Evolutionary conservation across 2,113 vertebrate genomes (phyloP), one percentile per base, ranked within the genome.

Genomic region (Lipophrys pholis): DNA sequence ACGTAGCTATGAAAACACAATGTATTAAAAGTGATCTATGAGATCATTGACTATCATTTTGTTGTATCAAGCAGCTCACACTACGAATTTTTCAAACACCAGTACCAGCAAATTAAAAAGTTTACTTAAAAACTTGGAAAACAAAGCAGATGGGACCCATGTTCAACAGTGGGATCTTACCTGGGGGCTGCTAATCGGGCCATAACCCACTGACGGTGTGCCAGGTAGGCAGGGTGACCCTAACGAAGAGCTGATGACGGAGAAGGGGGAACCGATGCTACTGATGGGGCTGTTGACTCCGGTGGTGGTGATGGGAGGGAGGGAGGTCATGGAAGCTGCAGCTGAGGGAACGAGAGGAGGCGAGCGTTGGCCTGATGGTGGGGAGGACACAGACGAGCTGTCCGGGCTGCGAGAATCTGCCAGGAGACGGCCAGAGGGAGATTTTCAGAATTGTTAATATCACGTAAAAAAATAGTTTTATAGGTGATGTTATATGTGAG

Each of bases 151-250:
- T 38, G 21, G 10, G 30, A 72, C 15, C 16, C 48, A 15, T 17
- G 11, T 50, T 6, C 14, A 6, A n/a, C 2, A 30, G 21, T 30
- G 2, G 21, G 21, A 30, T 30, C 21, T 84, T 63, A 96, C 95
- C 93, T 97, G 96, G 2, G 96, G 96, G 69, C 96, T 97, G 93
- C 95, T 97, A 71, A 97, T 96, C 8, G 96, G 95, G 53, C 96
- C 96, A 1, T 97, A 97, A 59, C 96, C 96, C 52, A 96, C 93
- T 11, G 95, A 95, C 1, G 96, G 96, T 1, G 96, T 96, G 46
- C 96, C 94, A 7, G 96, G 96, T 7, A 96, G 90, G 5, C 96
- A 95, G 7, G 96, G 96, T 0, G 96, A 97, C 48, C 96, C 96
- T 80, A 97, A 92, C 1, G 96, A 97, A 49, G 95, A 97, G 85